A percentile compares a stretch with the other conserved stretches of the same genome.
Evolutionary conservation across 1,140 invertebrate genomes (phyloP).

Genomic region (Triops longicaudatus): DNA sequence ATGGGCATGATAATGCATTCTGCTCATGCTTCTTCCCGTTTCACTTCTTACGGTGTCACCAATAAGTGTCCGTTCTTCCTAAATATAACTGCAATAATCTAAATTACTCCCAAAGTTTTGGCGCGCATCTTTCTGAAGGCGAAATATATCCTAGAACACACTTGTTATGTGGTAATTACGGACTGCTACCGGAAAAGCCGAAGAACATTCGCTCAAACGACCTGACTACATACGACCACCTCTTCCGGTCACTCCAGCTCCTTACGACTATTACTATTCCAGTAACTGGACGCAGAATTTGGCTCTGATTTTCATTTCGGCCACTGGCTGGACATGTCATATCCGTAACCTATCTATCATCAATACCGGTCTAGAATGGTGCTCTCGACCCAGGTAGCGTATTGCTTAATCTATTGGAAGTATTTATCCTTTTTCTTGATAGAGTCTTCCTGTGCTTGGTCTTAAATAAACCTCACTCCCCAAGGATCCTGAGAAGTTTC

Average conservation of each 20-base stretch:
- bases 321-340: not conserved
- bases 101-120: not conserved
- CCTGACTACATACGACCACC: not conserved
- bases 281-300: not conserved
- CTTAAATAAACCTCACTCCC: conserved; percentile 36
- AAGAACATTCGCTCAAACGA: not conserved
- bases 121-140: not conserved
- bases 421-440: not conserved
- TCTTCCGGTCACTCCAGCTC: not conserved
- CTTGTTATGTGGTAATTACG: not conserved
- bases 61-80: conserved; percentile 42
- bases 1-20: no score
- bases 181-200: not conserved
- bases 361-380: not conserved
- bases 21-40: no score
- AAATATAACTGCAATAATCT: conserved; percentile 39
- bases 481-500: conserved; percentile 34
- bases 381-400: not conserved
- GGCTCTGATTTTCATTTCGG: not conserved
- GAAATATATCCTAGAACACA: not conserved
- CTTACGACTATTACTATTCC: not conserved
- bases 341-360: not conserved
- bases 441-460: not conserved
- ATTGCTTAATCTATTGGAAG: no score
- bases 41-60: no score